A percentile compares a stretch with the other conserved stretches of the same genome.
phyloP scores from a whole-genome alignment of 2,888 invertebrate genomes.

The Lissocephala sabroskyi region DNA sequence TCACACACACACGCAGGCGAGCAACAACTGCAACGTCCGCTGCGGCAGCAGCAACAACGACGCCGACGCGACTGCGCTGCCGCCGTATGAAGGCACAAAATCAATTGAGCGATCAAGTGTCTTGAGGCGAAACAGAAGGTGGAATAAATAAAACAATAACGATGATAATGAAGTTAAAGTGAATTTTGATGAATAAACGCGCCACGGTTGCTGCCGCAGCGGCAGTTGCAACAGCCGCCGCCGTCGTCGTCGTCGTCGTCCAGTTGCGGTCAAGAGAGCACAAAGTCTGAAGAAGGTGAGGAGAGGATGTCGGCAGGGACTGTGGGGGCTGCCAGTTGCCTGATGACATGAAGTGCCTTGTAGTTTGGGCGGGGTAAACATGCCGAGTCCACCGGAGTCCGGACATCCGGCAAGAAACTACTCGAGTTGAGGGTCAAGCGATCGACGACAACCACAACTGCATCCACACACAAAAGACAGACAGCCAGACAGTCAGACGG shows the following conservation, averaged over 20 bases:
- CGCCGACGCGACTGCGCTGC: no score
- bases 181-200: slow-evolving; percentile 69
- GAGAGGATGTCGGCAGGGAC: background rate
- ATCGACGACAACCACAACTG: slow-evolving; percentile 1
- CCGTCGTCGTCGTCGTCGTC: background rate
- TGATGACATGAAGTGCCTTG: background rate
- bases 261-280: background rate
- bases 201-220: slow-evolving; percentile 23
- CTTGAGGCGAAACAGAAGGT: slow-evolving; percentile 72
- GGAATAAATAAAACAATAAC: slow-evolving; percentile 72
- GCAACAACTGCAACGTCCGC: slow-evolving; percentile 5
- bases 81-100: slow-evolving; percentile 43
- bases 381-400: slow-evolving; percentile 1
- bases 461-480: background rate
- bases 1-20: slow-evolving; percentile 2
- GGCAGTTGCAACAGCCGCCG: background rate
- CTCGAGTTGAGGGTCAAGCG: slow-evolving; percentile 3
- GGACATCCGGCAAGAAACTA: slow-evolving; percentile 4
- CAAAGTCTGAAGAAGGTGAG: background rate
- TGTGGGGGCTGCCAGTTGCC: background rate
- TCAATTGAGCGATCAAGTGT: slow-evolving; percentile 72
- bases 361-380: background rate
- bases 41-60: slow-evolving; percentile 5
- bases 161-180: slow-evolving; percentile 71
- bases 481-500: background rate